Evolutionary conservation across 2,888 invertebrate species (phyloP).

Genomic region (Melinopterus prodromus): DNA sequence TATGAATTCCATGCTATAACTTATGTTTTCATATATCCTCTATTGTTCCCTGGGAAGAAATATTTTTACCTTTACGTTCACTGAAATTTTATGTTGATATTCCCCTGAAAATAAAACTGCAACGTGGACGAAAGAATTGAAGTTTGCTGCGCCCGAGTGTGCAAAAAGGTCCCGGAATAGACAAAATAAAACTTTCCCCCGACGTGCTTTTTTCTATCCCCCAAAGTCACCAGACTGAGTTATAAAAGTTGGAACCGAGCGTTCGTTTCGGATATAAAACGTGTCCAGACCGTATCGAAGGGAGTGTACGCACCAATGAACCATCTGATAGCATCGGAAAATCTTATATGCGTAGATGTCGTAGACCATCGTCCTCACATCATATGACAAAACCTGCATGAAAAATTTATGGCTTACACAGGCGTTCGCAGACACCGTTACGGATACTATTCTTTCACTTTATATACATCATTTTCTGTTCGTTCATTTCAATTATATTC

Average conservation of each 20-base stretch:
- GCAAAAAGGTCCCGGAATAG: conserved; percentile 20
- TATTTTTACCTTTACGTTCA: background rate
- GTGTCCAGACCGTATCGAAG: background rate
- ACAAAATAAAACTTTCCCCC: conserved; percentile 24
- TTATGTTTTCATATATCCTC: background rate
- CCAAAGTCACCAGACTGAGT: background rate
- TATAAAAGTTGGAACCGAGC: background rate
- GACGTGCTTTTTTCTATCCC: conserved; percentile 7
- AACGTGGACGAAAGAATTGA: background rate
- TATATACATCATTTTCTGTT: no score
- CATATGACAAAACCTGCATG: background rate
- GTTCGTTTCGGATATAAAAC: background rate
- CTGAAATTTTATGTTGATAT: background rate
- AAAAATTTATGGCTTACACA: background rate
- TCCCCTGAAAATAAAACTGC: background rate
- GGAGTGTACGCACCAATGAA: background rate
- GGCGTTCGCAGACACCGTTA: background rate
- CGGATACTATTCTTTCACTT: no score
- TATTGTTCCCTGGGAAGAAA: background rate
- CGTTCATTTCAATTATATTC: no score
- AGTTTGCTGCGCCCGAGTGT: background rate
- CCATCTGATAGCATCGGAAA: background rate
- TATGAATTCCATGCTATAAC: no score
- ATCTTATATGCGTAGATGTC: background rate
- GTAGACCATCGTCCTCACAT: background rate